Evolutionary conservation across 2,797 vertebrate genomes (phyloP), one percentile per base, ranked within the genome.

Genomic region (Hemitrygon akajei): DNA sequence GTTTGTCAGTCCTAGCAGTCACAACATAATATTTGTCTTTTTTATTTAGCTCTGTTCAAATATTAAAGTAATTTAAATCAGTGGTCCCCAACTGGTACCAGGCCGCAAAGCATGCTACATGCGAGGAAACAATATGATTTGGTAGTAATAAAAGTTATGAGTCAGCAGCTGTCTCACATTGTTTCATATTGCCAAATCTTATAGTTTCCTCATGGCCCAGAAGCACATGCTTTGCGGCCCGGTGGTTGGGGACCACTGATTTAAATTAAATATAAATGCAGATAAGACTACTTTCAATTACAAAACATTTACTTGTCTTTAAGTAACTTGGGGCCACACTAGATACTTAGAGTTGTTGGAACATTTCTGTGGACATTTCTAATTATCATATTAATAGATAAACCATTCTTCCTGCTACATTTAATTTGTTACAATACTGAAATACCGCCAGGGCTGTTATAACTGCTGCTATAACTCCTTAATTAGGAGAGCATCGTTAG

Each of bases 381-480:
- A 47, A 40, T 69, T 20, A 37, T 71, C 16, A n/a, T 34, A 92
- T 71, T 27, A 40, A 73, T 47, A 27, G 89, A 47, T 73, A 92
- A 92, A 73, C 30, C 84, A 87, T 34, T 30, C 22, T 63, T 87
- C 63, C 84, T 34, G 84, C 30, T n/a, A 87, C 14, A 87, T 87
- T 86, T 86, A 60, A 87, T 82, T 84, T 84, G 81, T 84, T 58
- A 84, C 81, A 84, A 56, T 27, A 25, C 40, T 56, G 34, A 80
- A 80, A 80, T 80, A 84, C 11, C 22, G 25, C 47, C 30, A 84
- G 2, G 10, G 47, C 80, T 82, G 80, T 25, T 87, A 16, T 9
- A 87, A 87, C 27, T 18, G 84, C 58, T 87, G 58, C 63, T 69
- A n/a, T 60, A 7, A 34, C 58, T n/a, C 58, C 30, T 30, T 87